Percentiles rank a stretch among this genome's conserved stretches.
These are phyloP conservation scores for Chrysotoxum bicinctum DNA, from an alignment of 2,888 invertebrate genomes.

Conservation along the genomic window DNA sequence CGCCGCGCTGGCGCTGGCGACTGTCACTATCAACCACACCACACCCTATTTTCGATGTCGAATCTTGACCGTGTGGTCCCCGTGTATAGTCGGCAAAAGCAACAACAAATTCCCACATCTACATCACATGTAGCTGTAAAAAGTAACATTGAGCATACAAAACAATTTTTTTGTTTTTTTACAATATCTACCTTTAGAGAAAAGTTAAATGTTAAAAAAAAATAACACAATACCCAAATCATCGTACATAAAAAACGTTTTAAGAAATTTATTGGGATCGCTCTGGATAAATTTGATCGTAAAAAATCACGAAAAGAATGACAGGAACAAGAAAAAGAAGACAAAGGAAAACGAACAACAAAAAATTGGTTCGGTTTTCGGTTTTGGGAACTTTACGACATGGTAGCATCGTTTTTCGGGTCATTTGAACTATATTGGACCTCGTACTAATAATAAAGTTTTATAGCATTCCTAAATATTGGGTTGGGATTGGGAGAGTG, in stretches of 20 bases:
- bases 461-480: constrained; percentile 64
- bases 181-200: not conserved
- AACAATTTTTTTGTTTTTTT: constrained; percentile 23
- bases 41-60: constrained; percentile 56
- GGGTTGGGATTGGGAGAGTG: constrained; percentile 63
- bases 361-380: constrained; percentile 64
- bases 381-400: constrained; percentile 57
- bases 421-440: constrained; percentile 71
- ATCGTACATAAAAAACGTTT: constrained; percentile 72
- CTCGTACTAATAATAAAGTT: constrained; percentile 61
- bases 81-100: constrained; percentile 13
- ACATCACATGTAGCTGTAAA: constrained; percentile 69
- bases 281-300: constrained; percentile 70
- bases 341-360: constrained; percentile 12
- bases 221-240: constrained; percentile 34
- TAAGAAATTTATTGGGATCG: constrained; percentile 70
- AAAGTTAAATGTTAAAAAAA: constrained; percentile 41
- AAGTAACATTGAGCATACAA: constrained; percentile 66
- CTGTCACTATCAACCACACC: constrained; percentile 26
- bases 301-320: constrained; percentile 59
- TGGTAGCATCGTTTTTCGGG: constrained; percentile 71
- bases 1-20: no score
- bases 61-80: constrained; percentile 29
- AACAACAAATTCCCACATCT: constrained; percentile 34
- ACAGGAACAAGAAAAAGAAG: not conserved